phyloP scores from a whole-genome alignment of 2,888 invertebrate genomes.

The Zygothrica quintamaculata region DNA sequence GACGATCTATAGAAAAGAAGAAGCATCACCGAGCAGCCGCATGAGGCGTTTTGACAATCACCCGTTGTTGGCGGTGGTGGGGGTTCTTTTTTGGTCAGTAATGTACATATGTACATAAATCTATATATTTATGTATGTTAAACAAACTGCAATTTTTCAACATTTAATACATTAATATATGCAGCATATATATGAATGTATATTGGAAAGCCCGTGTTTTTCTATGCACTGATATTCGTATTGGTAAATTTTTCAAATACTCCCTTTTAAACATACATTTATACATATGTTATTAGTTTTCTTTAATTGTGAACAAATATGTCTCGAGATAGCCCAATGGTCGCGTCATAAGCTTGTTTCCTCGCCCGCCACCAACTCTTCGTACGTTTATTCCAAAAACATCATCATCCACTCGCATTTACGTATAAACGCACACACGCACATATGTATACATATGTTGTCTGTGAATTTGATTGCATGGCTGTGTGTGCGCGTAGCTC shows the following conservation, averaged over 20 bases:
- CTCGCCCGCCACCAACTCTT: slow-evolving; percentile 41
- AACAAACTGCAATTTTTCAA: slow-evolving; percentile 45
- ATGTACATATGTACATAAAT: no score
- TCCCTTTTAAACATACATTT: slow-evolving; percentile 30
- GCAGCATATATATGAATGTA: slow-evolving; percentile 19
- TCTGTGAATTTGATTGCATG: slow-evolving; percentile 53
- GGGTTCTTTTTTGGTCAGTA: slow-evolving; percentile 47
- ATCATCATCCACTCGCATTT: slow-evolving; percentile 71
- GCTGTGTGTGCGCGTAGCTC: slow-evolving; percentile 51
- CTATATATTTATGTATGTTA: slow-evolving; percentile 19
- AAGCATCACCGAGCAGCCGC: slow-evolving; percentile 58
- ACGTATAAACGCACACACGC: slow-evolving; percentile 33
- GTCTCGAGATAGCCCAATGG: slow-evolving; percentile 51
- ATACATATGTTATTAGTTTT: slow-evolving; percentile 17
- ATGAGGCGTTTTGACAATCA: slow-evolving; percentile 60
- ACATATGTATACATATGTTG: slow-evolving; percentile 31
- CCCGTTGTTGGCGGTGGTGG: slow-evolving; percentile 34
- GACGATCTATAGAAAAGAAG: slow-evolving; percentile 55
- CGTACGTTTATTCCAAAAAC: slow-evolving; percentile 66
- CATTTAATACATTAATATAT: slow-evolving; percentile 18
- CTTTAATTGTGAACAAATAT: slow-evolving; percentile 33
- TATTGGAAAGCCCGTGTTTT: slow-evolving; percentile 42
- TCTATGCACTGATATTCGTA: slow-evolving; percentile 28
- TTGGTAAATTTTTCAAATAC: slow-evolving; percentile 27
- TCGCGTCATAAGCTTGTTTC: slow-evolving; percentile 52